phyloP scores from a whole-genome alignment of 2,888 invertebrate genomes.

The Pseudanteris insignis region DNA sequence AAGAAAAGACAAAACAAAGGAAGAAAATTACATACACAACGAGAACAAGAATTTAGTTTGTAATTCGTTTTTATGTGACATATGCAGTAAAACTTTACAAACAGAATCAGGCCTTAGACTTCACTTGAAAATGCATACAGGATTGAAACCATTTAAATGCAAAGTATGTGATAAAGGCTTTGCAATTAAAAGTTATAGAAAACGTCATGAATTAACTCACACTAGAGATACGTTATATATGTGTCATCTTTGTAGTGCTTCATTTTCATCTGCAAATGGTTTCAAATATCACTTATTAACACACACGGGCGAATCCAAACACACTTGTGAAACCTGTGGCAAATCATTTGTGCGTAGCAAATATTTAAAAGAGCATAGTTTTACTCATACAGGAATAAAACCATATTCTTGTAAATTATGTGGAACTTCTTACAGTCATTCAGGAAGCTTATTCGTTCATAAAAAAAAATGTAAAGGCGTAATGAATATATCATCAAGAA shows the following conservation, averaged over 20 bases:
- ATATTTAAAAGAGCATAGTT: slow-evolving; percentile 50
- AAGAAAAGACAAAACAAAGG: too few relatives aligned
- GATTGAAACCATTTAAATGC: slow-evolving; percentile 47
- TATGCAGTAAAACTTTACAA: slow-evolving; percentile 51
- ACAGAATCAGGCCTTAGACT: slow-evolving; percentile 49
- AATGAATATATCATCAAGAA: background rate
- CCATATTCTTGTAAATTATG: slow-evolving; percentile 50
- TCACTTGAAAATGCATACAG: slow-evolving; percentile 49
- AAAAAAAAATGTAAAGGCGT: slow-evolving; percentile 45
- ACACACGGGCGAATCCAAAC: slow-evolving; percentile 50
- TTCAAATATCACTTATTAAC: slow-evolving; percentile 48
- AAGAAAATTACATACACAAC: slow-evolving; percentile 1
- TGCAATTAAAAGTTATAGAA: slow-evolving; percentile 49
- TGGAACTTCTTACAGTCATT: slow-evolving; percentile 48
- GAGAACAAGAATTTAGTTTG: too few relatives aligned
- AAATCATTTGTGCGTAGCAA: slow-evolving; percentile 49
- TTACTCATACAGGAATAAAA: slow-evolving; percentile 52
- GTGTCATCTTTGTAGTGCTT: slow-evolving; percentile 50
- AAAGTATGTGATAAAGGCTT: slow-evolving; percentile 50
- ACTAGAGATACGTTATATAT: slow-evolving; percentile 44
- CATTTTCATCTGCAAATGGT: slow-evolving; percentile 51
- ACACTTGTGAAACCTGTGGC: slow-evolving; percentile 49
- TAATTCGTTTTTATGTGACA: slow-evolving; percentile 48
- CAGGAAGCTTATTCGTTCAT: slow-evolving; percentile 51
- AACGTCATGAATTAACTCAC: slow-evolving; percentile 51